Base-by-base conservation (phyloP, 2,797 vertebrate genomes). In the Myotis findleyi region DNA sequence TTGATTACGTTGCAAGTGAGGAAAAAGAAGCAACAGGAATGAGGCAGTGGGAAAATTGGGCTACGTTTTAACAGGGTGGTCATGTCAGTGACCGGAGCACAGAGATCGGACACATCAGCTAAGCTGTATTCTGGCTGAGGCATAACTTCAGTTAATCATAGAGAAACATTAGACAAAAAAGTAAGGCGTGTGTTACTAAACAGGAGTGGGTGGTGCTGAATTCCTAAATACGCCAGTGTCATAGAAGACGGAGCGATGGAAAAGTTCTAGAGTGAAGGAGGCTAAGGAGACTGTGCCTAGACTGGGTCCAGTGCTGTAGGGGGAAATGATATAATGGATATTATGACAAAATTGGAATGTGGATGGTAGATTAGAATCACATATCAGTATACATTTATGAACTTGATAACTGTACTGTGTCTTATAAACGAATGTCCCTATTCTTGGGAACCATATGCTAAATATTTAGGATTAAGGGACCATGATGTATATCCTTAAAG, bases 1-100 rank as follows among this genome's bases (percentile, higher is more conserved):
- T 33, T 81, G n/a, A 72, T 62, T 71, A 44, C 30, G 62, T 77
- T 93, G 64, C 55, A 87, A 55, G 3, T 41, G 71, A 91, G 51
- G 30, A 53, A 18, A 55, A 64, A 93, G 85, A 17, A n/a, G 27
- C 1, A 33, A 10, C 36, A 66, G 71, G n/a, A 44, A 47, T 59
- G 59, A 12, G 1, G 16, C 18, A 47, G 36, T 51, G 66, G 20
- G 3, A 18, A 82, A 73, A 27, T 5, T 23, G 62, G 66, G 41
- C 14, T 21, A 6, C 20, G 12, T 17, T 59, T 55, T 59, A n/a
- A 21, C 51, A 14, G 23, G 20, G n/a, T 23, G 49, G 18, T 36
- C 11, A 0, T 49, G 5, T 17, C 38, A 68, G 11, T 53, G 59
- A 57, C 27, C 23, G n/a, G 33, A 66, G 25, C 30, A 21, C 11